Conservation (phyloP, 2,113 vertebrate species). For the Redunca redunca region DNA sequence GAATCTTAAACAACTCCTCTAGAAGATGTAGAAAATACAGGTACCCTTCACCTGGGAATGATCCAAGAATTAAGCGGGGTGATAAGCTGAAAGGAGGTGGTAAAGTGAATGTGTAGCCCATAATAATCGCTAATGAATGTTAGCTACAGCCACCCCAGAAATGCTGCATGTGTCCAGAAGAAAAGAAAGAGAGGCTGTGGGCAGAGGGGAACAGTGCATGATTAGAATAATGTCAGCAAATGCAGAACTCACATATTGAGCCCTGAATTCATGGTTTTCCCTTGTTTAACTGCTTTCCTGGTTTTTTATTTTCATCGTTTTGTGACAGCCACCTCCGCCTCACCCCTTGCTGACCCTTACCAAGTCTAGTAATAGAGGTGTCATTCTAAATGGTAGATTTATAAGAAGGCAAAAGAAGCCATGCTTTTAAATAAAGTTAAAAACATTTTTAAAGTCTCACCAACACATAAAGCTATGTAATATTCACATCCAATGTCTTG, state of each 20-base stretch:
- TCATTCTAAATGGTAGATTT: not conserved
- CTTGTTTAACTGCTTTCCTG: not conserved
- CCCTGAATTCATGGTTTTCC: not conserved
- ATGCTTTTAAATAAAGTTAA: not conserved
- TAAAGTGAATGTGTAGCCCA: not conserved
- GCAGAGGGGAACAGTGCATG: not conserved
- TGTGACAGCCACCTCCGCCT: rapidly evolving
- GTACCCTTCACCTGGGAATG: not conserved
- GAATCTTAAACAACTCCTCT: not conserved
- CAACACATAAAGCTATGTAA: not conserved
- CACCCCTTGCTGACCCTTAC: not conserved
- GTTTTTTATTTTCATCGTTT: not conserved
- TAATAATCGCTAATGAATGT: not conserved
- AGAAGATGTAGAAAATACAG: not conserved
- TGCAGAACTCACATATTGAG: not conserved
- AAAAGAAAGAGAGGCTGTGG: not conserved
- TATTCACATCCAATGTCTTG: not conserved
- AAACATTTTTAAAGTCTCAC: not conserved
- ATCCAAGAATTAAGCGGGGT: not conserved
- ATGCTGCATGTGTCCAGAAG: not conserved
- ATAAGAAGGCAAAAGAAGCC: not conserved
- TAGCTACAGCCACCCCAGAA: not conserved
- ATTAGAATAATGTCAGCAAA: not conserved
- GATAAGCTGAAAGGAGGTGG: not conserved
- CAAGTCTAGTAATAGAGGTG: not conserved